phyloP scores from a whole-genome alignment of 2,888 invertebrate species.

The Hirtodrosophila histrioides region DNA sequence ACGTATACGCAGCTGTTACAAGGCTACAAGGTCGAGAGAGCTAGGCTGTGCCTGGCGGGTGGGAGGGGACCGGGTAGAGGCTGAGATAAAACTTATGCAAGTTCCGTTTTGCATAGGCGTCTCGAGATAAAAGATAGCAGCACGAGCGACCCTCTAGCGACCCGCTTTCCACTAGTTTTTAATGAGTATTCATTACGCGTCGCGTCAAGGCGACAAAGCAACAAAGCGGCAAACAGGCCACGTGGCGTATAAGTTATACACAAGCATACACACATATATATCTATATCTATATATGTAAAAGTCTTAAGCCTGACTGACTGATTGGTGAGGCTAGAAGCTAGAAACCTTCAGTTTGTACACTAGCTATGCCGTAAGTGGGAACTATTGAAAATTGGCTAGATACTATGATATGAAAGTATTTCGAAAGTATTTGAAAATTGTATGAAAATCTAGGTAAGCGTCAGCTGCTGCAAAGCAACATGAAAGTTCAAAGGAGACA shows the following conservation, averaged over 20 bases:
- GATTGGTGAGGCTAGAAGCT: no score
- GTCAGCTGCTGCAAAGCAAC: no score
- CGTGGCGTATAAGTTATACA: conserved; percentile 22
- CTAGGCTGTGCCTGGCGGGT: neutral
- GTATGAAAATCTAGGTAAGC: no score
- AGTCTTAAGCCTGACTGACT: no score
- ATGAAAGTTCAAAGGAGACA: no score
- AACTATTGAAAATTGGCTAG: no score
- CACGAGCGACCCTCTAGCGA: conserved; percentile 14
- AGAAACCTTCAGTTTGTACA: no score
- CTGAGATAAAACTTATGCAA: conserved; percentile 25
- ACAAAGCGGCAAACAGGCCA: conserved; percentile 30
- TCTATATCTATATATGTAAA: no score
- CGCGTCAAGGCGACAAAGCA: conserved; percentile 27
- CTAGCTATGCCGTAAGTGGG: no score
- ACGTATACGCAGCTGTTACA: conserved; percentile 38
- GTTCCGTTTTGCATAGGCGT: conserved; percentile 29
- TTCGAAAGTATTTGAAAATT: no score
- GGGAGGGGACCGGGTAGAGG: neutral
- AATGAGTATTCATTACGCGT: conserved; percentile 68
- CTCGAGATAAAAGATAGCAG: conserved; percentile 16
- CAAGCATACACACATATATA: neutral
- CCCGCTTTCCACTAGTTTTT: conserved; percentile 47
- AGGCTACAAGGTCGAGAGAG: conserved; percentile 36
- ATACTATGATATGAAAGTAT: no score